Percentiles rank a stretch among this genome's conserved stretches.
These are phyloP conservation scores for Lepisosteus oculatus DNA, from an alignment of 2,113 vertebrate genomes.

Conservation along the genomic window DNA sequence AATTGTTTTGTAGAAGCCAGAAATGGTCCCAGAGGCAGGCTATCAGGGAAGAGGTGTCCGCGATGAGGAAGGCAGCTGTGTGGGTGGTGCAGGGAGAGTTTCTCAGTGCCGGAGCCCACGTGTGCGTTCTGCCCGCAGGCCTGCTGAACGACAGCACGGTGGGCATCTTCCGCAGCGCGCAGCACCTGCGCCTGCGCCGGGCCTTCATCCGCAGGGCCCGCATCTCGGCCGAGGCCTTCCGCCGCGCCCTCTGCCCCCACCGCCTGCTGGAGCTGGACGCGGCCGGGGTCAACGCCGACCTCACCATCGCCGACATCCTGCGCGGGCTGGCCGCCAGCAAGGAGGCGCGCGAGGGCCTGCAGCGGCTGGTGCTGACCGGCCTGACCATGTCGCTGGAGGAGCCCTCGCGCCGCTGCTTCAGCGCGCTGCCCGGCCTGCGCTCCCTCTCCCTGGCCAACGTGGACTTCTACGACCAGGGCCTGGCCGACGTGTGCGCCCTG, in stretches of 20 bases:
- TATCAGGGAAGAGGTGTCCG: too few relatives aligned
- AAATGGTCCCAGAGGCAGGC: too few relatives aligned
- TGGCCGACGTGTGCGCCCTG: conserved; percentile 85
- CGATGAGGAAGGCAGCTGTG: too few relatives aligned
- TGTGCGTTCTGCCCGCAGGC: conserved; percentile 59
- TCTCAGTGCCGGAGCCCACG: too few relatives aligned
- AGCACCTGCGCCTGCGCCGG: conserved; percentile 84
- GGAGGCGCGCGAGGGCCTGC: conserved; percentile 84
- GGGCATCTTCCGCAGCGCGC: conserved; percentile 87
- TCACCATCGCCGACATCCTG: conserved; percentile 94
- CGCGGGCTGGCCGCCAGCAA: conserved; percentile 90
- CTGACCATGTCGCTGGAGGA: conserved; percentile 94
- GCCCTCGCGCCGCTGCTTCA: conserved; percentile 81
- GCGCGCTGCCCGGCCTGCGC: conserved; percentile 80
- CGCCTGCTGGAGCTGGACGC: conserved; percentile 91
- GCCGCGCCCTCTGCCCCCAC: conserved; percentile 89
- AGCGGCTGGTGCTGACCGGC: conserved; percentile 89
- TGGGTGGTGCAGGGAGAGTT: background rate
- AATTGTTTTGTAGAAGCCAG: too few relatives aligned
- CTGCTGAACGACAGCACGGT: conserved; percentile 93
- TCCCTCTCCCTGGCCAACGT: conserved; percentile 90
- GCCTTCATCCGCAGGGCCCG: conserved; percentile 93
- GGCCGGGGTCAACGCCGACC: conserved; percentile 90
- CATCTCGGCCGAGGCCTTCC: conserved; percentile 93
- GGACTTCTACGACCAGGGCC: conserved; percentile 92